These are phyloP conservation scores for Prosapia bicincta DNA, from an alignment of 2,888 invertebrate species.

Conservation along the genomic window DNA sequence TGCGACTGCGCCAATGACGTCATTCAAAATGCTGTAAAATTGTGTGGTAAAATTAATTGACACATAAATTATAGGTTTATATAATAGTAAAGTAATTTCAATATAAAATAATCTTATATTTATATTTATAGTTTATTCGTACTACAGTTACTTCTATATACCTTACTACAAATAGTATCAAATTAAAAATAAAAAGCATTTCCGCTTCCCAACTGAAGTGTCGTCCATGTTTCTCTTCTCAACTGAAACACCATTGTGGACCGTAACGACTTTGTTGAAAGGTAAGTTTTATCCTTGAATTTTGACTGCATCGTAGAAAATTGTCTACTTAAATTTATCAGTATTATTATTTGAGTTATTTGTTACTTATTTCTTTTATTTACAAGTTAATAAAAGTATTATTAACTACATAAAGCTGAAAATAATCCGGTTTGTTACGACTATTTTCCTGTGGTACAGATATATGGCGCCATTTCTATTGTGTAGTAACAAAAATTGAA, in stretches of 20 bases:
- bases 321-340: constrained; percentile 48
- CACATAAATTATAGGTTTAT: not conserved
- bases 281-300: constrained; percentile 65
- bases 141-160: not conserved
- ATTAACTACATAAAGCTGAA: not conserved
- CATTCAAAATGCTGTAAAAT: constrained; percentile 24
- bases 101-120: not conserved
- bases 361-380: not conserved
- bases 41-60: not conserved
- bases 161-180: no score
- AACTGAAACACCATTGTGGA: constrained; percentile 75
- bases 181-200: constrained; percentile 8
- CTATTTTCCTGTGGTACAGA: constrained; percentile 67
- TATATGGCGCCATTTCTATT: constrained; percentile 58
- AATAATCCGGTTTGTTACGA: constrained; percentile 55
- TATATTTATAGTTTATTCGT: not conserved
- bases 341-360: constrained; percentile 44
- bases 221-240: constrained; percentile 26
- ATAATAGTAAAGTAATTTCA: not conserved
- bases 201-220: constrained; percentile 25
- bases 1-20: constrained; percentile 51
- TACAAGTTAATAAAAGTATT: not conserved
- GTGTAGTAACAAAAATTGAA: not conserved
- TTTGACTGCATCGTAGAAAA: constrained; percentile 63
- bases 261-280: constrained; percentile 69